These are phyloP conservation scores for Embiotoca jacksoni DNA, from an alignment of 2,113 vertebrate species.

Conservation along the genomic window DNA sequence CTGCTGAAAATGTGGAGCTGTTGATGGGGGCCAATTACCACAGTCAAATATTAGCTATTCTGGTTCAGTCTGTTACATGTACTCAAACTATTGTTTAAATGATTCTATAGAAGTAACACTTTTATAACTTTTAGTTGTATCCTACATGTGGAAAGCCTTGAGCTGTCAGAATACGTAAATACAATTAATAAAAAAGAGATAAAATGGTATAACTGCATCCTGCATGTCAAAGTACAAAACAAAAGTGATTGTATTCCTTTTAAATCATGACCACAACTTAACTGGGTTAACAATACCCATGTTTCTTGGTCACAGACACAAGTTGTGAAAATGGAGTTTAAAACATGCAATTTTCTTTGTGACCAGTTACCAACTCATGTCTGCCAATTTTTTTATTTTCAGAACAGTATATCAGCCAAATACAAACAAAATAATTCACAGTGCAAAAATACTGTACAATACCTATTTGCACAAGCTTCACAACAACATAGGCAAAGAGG, in stretches of 20 bases:
- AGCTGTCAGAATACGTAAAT: neutral
- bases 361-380: neutral
- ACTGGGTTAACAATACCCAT: neutral
- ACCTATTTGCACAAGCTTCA: neutral
- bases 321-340: constrained; percentile 1
- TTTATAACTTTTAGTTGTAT: neutral
- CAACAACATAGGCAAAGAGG: constrained; percentile 1
- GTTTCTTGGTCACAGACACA: neutral
- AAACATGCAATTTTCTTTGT: neutral
- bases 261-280: neutral
- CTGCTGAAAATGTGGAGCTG: too few relatives aligned
- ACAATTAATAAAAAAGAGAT: neutral
- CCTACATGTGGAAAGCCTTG: too few relatives aligned
- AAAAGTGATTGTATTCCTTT: neutral
- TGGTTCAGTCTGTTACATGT: neutral
- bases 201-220: neutral
- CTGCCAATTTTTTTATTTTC: neutral
- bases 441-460: constrained; percentile 2
- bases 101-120: neutral
- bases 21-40: neutral
- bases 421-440: neutral
- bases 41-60: neutral
- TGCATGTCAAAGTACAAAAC: neutral
- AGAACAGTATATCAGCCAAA: constrained; percentile 3
- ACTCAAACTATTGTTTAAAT: constrained; percentile 8